phyloP scores from a whole-genome alignment of 2,888 invertebrate species.

The Zelleria hepariella region DNA sequence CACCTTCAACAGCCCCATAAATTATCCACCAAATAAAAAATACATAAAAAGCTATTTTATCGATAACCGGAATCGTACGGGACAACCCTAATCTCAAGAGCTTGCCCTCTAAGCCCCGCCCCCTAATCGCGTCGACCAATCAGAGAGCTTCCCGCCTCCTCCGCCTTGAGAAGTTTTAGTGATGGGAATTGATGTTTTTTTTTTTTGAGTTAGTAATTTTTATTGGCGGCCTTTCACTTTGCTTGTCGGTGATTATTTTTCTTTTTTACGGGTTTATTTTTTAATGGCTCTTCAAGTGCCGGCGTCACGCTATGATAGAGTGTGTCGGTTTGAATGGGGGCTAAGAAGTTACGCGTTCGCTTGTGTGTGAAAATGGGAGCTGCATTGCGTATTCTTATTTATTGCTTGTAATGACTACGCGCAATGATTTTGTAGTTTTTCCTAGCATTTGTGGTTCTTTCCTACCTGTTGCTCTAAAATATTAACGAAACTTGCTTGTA shows the following conservation, averaged over 20 bases:
- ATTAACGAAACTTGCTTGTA: too few relatives aligned
- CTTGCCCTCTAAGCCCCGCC: conserved; percentile 47
- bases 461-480: too few relatives aligned
- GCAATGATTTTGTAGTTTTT: too few relatives aligned
- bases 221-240: conserved; percentile 30
- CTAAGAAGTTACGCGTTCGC: neutral
- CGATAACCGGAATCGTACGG: conserved; percentile 43
- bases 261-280: conserved; percentile 14
- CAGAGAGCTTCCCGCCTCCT: conserved; percentile 22
- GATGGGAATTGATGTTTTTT: conserved; percentile 57
- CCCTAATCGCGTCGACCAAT: conserved; percentile 42
- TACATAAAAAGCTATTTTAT: conserved; percentile 49
- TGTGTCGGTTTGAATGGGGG: neutral
- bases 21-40: conserved; percentile 45
- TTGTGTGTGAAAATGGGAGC: neutral
- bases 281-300: conserved; percentile 29
- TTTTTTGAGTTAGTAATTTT: conserved; percentile 35
- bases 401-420: too few relatives aligned
- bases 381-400: neutral
- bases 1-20: conserved; percentile 48
- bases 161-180: conserved; percentile 55
- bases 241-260: conserved; percentile 30
- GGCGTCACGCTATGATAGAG: conserved; percentile 46
- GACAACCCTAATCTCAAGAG: conserved; percentile 42
- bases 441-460: too few relatives aligned